Percentiles rank a stretch among this genome's conserved stretches.
Conservation (phyloP, 2,888 invertebrate genomes). For the Trileptium ribeirensis region DNA sequence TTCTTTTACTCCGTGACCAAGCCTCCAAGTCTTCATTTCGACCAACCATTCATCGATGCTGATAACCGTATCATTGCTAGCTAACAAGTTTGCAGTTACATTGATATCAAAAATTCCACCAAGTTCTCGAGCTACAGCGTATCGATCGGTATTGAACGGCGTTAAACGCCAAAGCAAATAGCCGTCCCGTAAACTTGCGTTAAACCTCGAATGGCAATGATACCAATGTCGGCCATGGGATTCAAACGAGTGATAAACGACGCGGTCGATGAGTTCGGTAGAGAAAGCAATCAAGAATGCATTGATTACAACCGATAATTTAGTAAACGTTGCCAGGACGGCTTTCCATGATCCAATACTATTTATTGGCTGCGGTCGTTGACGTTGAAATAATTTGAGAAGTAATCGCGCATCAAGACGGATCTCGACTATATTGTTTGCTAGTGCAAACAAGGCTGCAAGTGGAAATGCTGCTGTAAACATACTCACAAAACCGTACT, state of each 20-base stretch:
- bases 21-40: neutral
- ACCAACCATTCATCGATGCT: neutral
- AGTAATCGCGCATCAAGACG: neutral
- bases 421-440: constrained; percentile 1
- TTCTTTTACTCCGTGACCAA: neutral
- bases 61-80: neutral
- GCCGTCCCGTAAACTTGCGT: too few species aligned
- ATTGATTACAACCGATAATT: neutral
- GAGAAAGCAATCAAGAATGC: neutral
- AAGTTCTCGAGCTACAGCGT: neutral
- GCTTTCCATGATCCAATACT: neutral
- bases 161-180: neutral
- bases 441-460: constrained; percentile 1
- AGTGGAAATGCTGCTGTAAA: constrained; percentile 2
- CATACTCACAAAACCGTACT: constrained; percentile 8
- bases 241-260: neutral
- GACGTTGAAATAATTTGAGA: neutral
- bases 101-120: too few species aligned
- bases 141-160: neutral
- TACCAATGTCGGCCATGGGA: neutral
- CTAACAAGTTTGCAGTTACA: neutral
- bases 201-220: neutral
- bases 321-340: neutral
- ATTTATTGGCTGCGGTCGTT: neutral
- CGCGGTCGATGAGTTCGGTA: neutral